Percentiles rank a stretch among this genome's conserved stretches.
These are phyloP conservation scores for Iphiclides podalirius DNA, from an alignment of 2,888 invertebrate genomes.

Conservation along the genomic window DNA sequence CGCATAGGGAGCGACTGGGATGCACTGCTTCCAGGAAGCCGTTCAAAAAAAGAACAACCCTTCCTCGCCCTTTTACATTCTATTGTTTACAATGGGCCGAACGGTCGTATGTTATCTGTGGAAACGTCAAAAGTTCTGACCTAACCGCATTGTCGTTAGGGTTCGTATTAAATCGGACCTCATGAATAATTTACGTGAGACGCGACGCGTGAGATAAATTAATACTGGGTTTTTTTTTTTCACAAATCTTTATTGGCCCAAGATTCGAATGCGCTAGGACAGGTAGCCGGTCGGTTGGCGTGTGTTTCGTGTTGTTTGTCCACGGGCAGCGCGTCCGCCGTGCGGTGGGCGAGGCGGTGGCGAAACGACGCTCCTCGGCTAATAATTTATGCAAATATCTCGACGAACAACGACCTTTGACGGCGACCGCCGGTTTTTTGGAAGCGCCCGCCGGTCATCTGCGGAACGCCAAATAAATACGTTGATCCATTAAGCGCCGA, in stretches of 20 bases:
- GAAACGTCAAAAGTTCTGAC: conserved; percentile 39
- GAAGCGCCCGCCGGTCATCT: conserved; percentile 18
- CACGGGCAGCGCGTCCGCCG: conserved; percentile 35
- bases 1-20: conserved; percentile 47
- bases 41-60: conserved; percentile 77
- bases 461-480: conserved; percentile 2
- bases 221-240: conserved; percentile 53
- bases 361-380: conserved; percentile 34
- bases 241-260: conserved; percentile 27
- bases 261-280: conserved; percentile 52
- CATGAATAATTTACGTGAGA: conserved; percentile 30
- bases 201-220: conserved; percentile 37
- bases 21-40: conserved; percentile 64
- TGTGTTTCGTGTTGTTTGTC: conserved; percentile 40
- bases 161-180: conserved; percentile 35
- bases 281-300: conserved; percentile 54
- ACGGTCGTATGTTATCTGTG: conserved; percentile 45
- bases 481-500: not conserved
- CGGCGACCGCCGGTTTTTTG: conserved; percentile 22
- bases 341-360: conserved; percentile 14
- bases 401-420: conserved; percentile 56
- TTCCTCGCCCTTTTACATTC: conserved; percentile 74
- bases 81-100: conserved; percentile 58
- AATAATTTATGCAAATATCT: conserved; percentile 65
- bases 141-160: conserved; percentile 35